Percentiles rank a stretch among this genome's conserved stretches.
These are phyloP conservation scores for Trididemnum clinides DNA, from an alignment of 23 tunicate species.

Conservation along the genomic window DNA sequence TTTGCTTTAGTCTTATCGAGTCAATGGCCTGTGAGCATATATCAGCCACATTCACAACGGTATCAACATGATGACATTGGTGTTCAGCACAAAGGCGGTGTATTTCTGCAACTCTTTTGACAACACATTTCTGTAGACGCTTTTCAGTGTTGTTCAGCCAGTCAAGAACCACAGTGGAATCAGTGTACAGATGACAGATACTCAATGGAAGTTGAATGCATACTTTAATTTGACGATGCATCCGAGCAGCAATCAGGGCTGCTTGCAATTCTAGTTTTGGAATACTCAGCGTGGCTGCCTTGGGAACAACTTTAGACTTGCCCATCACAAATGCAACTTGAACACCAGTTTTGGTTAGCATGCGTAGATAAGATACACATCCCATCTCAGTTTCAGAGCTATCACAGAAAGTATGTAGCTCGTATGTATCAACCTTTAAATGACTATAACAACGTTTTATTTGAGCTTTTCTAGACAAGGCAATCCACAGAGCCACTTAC, in stretches of 20 bases:
- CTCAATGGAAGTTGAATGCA: background rate
- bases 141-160: background rate
- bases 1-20: background rate
- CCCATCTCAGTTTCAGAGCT: constrained; percentile 1
- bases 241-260: background rate
- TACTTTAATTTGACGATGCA: constrained; percentile 8
- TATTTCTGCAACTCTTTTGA: background rate
- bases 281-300: background rate
- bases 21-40: background rate
- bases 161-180: background rate
- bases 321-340: constrained; percentile 24
- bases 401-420: background rate
- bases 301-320: constrained; percentile 18
- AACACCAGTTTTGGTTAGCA: background rate
- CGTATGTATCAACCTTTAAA: background rate
- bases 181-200: background rate
- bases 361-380: background rate
- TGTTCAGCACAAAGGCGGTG: background rate
- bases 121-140: background rate
- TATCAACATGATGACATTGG: background rate
- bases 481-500: background rate
- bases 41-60: background rate
- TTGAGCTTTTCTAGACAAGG: constrained; percentile 10
- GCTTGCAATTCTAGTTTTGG: constrained; percentile 15
- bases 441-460: background rate